Conservation (phyloP, 1,140 invertebrate species). For the Drosophila littoralis region DNA sequence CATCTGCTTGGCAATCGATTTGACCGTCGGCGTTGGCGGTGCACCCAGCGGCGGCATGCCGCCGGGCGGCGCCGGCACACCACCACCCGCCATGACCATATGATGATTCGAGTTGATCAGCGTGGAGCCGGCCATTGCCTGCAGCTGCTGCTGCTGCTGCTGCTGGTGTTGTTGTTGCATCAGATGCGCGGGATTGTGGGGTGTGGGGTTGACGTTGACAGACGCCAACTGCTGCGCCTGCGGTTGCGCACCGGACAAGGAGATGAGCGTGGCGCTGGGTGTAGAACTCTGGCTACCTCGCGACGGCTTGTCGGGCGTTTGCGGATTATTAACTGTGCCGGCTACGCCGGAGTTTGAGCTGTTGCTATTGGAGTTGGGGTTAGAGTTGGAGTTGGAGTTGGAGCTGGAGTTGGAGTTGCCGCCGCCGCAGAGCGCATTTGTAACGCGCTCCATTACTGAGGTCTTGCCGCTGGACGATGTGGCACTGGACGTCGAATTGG, state of each 20-base stretch:
- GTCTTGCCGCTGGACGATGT: conserved; percentile 84
- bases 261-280: conserved; percentile 23
- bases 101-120: conserved; percentile 79
- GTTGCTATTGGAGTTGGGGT: conserved; percentile 30
- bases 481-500: conserved; percentile 51
- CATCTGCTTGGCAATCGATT: conserved; percentile 83
- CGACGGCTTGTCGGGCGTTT: conserved; percentile 75
- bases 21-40: conserved; percentile 77
- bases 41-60: conserved; percentile 73
- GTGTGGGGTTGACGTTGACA: conserved; percentile 22
- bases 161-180: conserved; percentile 65
- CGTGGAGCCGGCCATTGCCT: conserved; percentile 72
- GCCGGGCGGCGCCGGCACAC: conserved; percentile 52
- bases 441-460: conserved; percentile 93
- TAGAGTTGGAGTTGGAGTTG: conserved; percentile 61
- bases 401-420: conserved; percentile 82
- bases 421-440: conserved; percentile 91
- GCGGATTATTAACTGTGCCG: conserved; percentile 33
- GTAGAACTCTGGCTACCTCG: conserved; percentile 47
- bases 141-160: conserved; percentile 73
- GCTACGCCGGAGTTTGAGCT: conserved; percentile 23
- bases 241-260: conserved; percentile 13
- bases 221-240: conserved; percentile 20
- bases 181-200: conserved; percentile 48
- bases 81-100: conserved; percentile 45